Evolutionary conservation across 2,113 vertebrate species (phyloP).

Genomic region (Seriola dumerili): DNA sequence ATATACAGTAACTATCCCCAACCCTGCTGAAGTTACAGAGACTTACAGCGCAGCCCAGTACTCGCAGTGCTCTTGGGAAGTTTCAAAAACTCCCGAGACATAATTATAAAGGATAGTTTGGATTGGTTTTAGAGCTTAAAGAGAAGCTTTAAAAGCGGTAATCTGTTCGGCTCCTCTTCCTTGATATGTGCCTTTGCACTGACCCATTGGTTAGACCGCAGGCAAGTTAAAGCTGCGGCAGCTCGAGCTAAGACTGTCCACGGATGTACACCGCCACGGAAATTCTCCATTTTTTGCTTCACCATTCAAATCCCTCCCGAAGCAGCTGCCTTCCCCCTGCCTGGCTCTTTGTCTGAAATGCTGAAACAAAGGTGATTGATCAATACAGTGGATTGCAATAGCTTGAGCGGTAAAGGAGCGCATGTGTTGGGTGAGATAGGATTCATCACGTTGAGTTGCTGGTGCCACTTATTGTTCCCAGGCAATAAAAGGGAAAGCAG

Average conservation of each 20-base stretch:
- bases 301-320: neutral
- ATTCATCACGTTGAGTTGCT: conserved; percentile 68
- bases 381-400: conserved; percentile 58
- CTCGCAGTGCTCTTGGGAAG: neutral
- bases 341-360: conserved; percentile 51
- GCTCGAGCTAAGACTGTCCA: conserved; percentile 1
- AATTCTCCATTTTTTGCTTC: neutral
- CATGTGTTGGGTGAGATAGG: conserved; percentile 73
- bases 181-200: neutral
- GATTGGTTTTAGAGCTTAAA: neutral
- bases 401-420: conserved; percentile 52
- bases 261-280: neutral
- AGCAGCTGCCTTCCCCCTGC: neutral
- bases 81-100: neutral
- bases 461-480: conserved; percentile 64
- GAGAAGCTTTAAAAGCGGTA: too few relatives aligned
- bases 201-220: neutral
- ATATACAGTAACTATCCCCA: neutral
- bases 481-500: conserved; percentile 57
- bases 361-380: conserved; percentile 46
- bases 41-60: neutral
- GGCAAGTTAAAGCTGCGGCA: conserved; percentile 3
- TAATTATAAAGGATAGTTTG: neutral
- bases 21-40: conserved; percentile 4
- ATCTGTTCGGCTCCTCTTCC: neutral